Evolutionary conservation across 2,888 invertebrate genomes (phyloP).

Genomic region (Doris montereyensis): DNA sequence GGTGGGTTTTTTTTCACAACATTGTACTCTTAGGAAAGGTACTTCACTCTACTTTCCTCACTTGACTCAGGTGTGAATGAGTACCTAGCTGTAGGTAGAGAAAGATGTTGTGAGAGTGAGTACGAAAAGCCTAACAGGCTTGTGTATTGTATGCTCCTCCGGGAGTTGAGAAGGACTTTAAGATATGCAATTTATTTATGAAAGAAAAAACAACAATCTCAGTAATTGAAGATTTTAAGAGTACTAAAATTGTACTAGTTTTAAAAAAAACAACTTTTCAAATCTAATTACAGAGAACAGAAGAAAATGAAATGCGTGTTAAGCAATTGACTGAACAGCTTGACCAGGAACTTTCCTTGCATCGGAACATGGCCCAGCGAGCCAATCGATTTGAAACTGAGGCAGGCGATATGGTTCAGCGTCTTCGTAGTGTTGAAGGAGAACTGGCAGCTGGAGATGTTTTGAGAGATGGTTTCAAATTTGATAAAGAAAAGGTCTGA

Average conservation of each 20-base stretch:
- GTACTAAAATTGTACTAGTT: not conserved
- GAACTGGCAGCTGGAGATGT: conserved; percentile 84
- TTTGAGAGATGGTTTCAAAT: conserved; percentile 81
- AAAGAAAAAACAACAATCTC: not conserved
- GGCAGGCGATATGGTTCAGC: conserved; percentile 81
- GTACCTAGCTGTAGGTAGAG: no score
- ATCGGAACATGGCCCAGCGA: conserved; percentile 79
- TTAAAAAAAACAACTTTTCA: no score
- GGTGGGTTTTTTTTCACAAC: no score
- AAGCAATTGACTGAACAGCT: conserved; percentile 82
- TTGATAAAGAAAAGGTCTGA: conserved; percentile 82
- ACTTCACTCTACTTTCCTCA: no score
- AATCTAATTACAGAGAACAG: conserved; percentile 61
- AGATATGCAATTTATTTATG: no score
- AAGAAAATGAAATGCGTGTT: conserved; percentile 81
- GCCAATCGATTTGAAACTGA: conserved; percentile 84
- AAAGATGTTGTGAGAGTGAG: no score
- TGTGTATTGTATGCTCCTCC: no score
- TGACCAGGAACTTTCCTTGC: conserved; percentile 80
- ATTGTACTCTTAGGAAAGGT: no score
- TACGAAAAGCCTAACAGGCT: no score
- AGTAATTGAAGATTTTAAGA: not conserved
- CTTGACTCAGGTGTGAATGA: no score
- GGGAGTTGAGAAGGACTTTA: no score
- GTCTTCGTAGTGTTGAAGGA: conserved; percentile 84